Evolutionary conservation across 2,113 vertebrate species (phyloP).

Genomic region (Xyrauchen texanus): DNA sequence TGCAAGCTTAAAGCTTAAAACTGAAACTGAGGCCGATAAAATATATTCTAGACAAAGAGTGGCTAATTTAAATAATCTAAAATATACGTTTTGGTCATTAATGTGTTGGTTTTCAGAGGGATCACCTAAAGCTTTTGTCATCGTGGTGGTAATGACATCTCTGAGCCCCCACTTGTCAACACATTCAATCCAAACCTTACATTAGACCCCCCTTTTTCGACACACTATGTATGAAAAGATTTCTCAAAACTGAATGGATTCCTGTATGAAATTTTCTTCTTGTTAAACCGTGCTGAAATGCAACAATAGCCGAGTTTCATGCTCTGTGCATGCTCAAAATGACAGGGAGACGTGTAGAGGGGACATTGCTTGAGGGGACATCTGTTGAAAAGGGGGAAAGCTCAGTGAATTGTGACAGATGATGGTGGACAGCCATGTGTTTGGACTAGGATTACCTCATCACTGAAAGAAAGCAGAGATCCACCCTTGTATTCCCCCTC

Average conservation of each 20-base stretch:
- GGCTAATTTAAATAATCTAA: too few species aligned
- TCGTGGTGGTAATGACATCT: slow-evolving; percentile 61
- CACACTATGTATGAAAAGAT: slow-evolving; percentile 11
- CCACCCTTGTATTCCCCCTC: slow-evolving; percentile 10
- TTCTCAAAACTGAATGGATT: neutral
- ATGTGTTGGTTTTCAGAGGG: slow-evolving; percentile 50
- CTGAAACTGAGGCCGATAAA: too few species aligned
- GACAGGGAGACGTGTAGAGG: neutral
- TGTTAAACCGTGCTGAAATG: neutral
- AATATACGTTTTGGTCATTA: too few species aligned
- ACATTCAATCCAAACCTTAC: slow-evolving; percentile 52
- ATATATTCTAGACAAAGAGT: too few species aligned
- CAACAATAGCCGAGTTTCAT: slow-evolving; percentile 13
- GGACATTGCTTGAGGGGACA: slow-evolving; percentile 21
- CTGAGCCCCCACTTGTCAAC: slow-evolving; percentile 56
- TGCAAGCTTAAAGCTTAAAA: too few species aligned
- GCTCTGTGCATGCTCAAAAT: slow-evolving; percentile 12
- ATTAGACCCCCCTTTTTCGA: slow-evolving; percentile 23
- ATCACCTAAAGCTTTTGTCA: slow-evolving; percentile 56
- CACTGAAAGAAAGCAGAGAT: slow-evolving; percentile 53
- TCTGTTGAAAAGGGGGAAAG: slow-evolving; percentile 47
- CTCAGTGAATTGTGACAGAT: slow-evolving; percentile 50
- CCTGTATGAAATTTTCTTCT: neutral
- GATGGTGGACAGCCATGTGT: slow-evolving; percentile 52
- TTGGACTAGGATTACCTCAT: slow-evolving; percentile 65